phyloP scores from a whole-genome alignment of 2,888 invertebrate genomes.

The Acanthacorydalis orientalis region DNA sequence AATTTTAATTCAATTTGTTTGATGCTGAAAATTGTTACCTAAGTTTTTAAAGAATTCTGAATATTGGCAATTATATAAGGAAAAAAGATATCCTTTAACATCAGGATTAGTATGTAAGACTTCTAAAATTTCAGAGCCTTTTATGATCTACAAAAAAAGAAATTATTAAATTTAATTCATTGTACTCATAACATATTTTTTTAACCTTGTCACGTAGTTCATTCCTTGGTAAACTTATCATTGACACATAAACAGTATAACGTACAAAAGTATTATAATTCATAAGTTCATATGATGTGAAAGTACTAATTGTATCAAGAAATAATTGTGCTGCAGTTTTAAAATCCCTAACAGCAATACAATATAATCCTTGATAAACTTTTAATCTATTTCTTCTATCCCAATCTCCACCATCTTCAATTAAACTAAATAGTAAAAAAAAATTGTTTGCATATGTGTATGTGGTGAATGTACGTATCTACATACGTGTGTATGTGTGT shows the following conservation, averaged over 20 bases:
- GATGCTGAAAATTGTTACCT: conserved; percentile 30
- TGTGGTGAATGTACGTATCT: too few relatives aligned
- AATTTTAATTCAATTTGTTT: too few relatives aligned
- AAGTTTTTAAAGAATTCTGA: conserved; percentile 78
- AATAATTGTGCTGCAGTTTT: conserved; percentile 88
- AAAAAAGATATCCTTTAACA: conserved; percentile 40
- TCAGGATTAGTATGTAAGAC: conserved; percentile 55
- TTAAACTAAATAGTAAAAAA: conserved; percentile 31
- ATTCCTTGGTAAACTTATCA: conserved; percentile 67
- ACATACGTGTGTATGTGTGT: too few relatives aligned
- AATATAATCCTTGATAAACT: conserved; percentile 93
- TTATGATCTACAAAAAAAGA: conserved; percentile 33
- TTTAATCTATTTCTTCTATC: conserved; percentile 93
- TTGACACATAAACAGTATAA: conserved; percentile 69
- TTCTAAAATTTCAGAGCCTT: conserved; percentile 65
- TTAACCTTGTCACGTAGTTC: conserved; percentile 60
- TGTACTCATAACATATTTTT: conserved; percentile 13
- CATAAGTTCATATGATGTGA: conserved; percentile 97
- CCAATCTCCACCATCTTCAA: conserved; percentile 99
- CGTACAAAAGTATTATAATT: conserved; percentile 78
- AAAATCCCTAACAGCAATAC: conserved; percentile 91
- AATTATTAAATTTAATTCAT: conserved; percentile 1
- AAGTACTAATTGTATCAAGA: conserved; percentile 96
- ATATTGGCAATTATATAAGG: conserved; percentile 56
- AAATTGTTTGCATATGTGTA: too few relatives aligned